These are phyloP conservation scores for Cistogaster globosa DNA, from an alignment of 2,888 invertebrate genomes.

Conservation along the genomic window DNA sequence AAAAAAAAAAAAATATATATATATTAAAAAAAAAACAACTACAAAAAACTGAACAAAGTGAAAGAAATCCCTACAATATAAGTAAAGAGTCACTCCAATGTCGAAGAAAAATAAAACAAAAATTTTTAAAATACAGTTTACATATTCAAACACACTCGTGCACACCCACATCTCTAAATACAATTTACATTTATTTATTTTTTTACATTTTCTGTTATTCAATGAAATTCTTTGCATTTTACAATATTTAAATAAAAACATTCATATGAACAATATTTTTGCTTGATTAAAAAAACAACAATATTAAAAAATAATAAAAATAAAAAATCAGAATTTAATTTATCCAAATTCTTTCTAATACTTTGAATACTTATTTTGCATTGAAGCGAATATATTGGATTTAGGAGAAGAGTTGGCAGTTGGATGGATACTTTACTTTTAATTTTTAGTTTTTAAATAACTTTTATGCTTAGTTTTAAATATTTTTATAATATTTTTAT, in stretches of 20 bases:
- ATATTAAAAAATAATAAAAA: constrained; percentile 6
- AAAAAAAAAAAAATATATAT: constrained; percentile 23
- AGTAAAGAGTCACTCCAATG: constrained; percentile 44
- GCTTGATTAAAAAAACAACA: constrained; percentile 40
- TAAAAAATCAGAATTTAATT: constrained; percentile 36
- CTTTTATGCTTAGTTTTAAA: no score
- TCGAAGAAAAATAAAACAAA: constrained; percentile 40
- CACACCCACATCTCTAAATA: neutral
- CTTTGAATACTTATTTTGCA: constrained; percentile 17
- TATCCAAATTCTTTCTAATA: constrained; percentile 38
- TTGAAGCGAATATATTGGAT: neutral
- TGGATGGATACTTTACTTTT: no score
- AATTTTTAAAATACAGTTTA: constrained; percentile 56
- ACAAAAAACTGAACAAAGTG: constrained; percentile 38
- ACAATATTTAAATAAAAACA: constrained; percentile 47
- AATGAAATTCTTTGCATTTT: constrained; percentile 64
- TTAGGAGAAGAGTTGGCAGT: neutral
- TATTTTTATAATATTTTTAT: no score
- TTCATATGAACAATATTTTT: constrained; percentile 49
- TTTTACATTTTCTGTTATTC: constrained; percentile 41
- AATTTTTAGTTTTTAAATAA: no score
- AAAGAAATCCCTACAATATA: constrained; percentile 63
- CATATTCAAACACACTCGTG: constrained; percentile 31
- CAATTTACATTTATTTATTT: neutral
- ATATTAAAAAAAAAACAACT: constrained; percentile 20